Conservation (phyloP, 2,797 vertebrate genomes). For the Mormyrus proboscirostris region DNA sequence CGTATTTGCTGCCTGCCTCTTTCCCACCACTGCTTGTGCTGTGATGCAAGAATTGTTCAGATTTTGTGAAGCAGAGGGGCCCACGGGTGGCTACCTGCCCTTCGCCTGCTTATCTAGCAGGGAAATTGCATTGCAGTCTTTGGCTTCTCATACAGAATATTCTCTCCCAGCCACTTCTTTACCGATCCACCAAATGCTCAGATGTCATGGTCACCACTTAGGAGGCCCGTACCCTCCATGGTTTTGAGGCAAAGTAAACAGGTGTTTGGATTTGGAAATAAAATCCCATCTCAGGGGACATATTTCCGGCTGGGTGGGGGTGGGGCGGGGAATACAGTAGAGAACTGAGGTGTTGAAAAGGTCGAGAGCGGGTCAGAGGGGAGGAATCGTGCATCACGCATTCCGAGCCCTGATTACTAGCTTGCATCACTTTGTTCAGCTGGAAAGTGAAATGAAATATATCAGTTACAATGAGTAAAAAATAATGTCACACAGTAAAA, state of each 20-base stretch:
- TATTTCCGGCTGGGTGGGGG: constrained; percentile 23
- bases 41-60: constrained; percentile 4
- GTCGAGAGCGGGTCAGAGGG: constrained; percentile 15
- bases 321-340: constrained; percentile 35
- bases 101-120: neutral
- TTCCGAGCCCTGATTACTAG: constrained; percentile 23
- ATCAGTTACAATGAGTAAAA: neutral
- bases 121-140: neutral
- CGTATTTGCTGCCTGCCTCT: neutral
- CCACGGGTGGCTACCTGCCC: neutral
- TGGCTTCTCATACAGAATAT: neutral
- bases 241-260: constrained; percentile 47
- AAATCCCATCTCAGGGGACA: constrained; percentile 22
- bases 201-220: neutral
- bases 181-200: neutral
- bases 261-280: constrained; percentile 39
- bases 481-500: constrained; percentile 11
- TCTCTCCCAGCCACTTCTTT: neutral
- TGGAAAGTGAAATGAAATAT: neutral
- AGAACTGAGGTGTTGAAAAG: constrained; percentile 15
- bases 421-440: constrained; percentile 2
- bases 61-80: neutral
- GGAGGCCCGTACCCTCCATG: constrained; percentile 37
- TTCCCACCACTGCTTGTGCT: neutral
- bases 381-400: constrained; percentile 10